These are phyloP conservation scores for Stenolophus ochropezus DNA, from an alignment of 2,888 invertebrate genomes.

Conservation along the genomic window DNA sequence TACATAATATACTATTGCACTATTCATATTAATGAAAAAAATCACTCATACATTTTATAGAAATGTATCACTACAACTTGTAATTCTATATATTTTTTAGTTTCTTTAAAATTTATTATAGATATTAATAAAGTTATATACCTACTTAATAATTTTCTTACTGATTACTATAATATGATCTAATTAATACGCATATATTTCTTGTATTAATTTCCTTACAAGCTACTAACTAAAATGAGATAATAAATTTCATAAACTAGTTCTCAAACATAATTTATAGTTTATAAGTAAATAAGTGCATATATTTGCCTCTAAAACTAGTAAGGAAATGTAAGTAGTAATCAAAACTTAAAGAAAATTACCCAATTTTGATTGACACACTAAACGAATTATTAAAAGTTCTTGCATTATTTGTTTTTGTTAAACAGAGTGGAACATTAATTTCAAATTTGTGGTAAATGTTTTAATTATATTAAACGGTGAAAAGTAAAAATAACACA, in stretches of 20 bases:
- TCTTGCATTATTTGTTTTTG: slow-evolving; percentile 22
- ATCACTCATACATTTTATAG: too few species aligned
- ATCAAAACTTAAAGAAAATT: slow-evolving; percentile 19
- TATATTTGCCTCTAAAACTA: neutral
- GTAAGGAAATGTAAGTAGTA: neutral
- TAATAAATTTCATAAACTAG: neutral
- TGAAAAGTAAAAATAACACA: neutral
- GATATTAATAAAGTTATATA: neutral
- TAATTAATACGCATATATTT: neutral
- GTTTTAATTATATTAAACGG: neutral
- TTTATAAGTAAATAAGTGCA: neutral
- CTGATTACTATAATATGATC: neutral
- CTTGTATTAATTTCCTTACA: neutral
- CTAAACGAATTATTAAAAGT: slow-evolving; percentile 21
- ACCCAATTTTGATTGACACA: slow-evolving; percentile 40
- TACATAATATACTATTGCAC: too few species aligned
- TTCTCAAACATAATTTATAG: neutral
- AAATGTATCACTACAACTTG: too few species aligned
- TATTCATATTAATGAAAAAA: too few species aligned
- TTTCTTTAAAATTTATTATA: too few species aligned
- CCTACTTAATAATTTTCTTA: neutral
- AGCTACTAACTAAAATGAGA: neutral
- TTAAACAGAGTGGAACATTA: slow-evolving; percentile 9
- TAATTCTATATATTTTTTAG: too few species aligned
- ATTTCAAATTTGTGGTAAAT: slow-evolving; percentile 3